Evolutionary conservation across 2,888 invertebrate genomes (phyloP).

Genomic region (Nipponacmea schrenckii): DNA sequence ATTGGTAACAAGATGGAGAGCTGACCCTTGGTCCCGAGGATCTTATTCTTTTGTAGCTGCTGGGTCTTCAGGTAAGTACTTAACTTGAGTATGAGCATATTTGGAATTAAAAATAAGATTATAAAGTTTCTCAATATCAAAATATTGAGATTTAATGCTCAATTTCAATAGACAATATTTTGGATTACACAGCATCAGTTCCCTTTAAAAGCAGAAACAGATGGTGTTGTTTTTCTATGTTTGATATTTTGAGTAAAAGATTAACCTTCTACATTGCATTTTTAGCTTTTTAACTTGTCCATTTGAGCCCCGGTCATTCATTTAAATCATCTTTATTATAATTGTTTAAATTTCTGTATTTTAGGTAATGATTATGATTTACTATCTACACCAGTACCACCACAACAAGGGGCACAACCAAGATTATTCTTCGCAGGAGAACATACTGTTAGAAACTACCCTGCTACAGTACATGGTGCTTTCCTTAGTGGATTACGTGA

Average conservation of each 20-base stretch:
- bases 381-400: slow-evolving; percentile 85
- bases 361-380: slow-evolving; percentile 94
- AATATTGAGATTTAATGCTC: no score
- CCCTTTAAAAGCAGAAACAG: no score
- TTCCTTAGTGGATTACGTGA: slow-evolving; percentile 95
- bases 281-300: no score
- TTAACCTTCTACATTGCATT: no score
- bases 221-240: no score
- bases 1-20: slow-evolving; percentile 96
- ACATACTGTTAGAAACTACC: slow-evolving; percentile 97
- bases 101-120: no score
- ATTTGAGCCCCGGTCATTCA: no score
- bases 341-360: slow-evolving; percentile 11
- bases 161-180: no score
- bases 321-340: not conserved
- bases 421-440: slow-evolving; percentile 82
- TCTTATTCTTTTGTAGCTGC: slow-evolving; percentile 98
- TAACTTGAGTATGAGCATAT: no score
- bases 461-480: slow-evolving; percentile 98
- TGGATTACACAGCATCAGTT: no score
- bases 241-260: no score
- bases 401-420: slow-evolving; percentile 59
- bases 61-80: slow-evolving; percentile 73
- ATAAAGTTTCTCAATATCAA: no score
- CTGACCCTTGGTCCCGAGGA: slow-evolving; percentile 96